Evolutionary conservation across 2,888 invertebrate species (phyloP).

Genomic region (Tiphia femorata): DNA sequence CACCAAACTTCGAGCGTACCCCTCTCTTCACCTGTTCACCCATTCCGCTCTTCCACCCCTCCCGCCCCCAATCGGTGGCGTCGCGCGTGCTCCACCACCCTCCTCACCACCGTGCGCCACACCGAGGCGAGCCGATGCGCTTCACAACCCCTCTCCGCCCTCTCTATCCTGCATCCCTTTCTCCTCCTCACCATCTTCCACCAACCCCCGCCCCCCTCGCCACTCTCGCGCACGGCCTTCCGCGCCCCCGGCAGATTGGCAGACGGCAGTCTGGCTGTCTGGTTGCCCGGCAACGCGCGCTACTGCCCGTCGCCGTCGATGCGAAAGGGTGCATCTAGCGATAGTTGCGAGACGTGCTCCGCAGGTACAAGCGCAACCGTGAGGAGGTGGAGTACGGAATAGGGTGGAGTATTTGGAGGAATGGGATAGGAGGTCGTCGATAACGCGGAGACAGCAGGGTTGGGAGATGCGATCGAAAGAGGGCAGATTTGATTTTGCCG

Average conservation of each 20-base stretch:
- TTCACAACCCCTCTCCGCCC: conserved; percentile 12
- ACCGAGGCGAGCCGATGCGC: neutral
- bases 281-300: conserved; percentile 64
- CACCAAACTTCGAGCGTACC: conserved; percentile 7
- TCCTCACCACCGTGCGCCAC: conserved; percentile 1
- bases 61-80: neutral
- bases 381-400: no score
- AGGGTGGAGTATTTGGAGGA: no score
- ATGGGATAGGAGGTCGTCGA: no score
- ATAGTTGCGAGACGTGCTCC: conserved; percentile 28
- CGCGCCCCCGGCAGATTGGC: conserved; percentile 52
- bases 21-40: conserved; percentile 20
- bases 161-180: conserved; percentile 8
- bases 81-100: conserved; percentile 5
- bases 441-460: no score
- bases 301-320: conserved; percentile 51
- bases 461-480: no score
- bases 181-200: conserved; percentile 18
- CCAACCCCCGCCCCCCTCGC: conserved; percentile 10
- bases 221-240: conserved; percentile 19
- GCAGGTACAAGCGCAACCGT: no score
- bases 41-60: conserved; percentile 9
- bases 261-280: conserved; percentile 62
- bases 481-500: no score
- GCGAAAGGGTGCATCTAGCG: conserved; percentile 51